phyloP scores from a whole-genome alignment of 37 sponge, comb jelly and placozoan species.

The Eunapius fragilis region DNA sequence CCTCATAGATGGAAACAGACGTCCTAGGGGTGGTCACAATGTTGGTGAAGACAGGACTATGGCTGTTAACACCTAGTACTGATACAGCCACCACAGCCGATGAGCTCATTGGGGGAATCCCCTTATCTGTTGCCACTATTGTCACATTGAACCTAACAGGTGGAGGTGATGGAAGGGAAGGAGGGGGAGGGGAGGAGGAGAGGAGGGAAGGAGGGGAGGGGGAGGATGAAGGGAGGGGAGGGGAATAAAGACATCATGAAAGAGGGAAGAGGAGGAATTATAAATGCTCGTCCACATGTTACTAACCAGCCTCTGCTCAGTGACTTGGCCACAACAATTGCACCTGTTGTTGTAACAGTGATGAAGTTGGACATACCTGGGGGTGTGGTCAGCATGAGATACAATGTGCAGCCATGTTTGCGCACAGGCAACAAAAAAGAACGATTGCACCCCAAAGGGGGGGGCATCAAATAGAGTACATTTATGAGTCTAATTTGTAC shows the following conservation, averaged over 20 bases:
- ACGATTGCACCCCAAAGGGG: too few relatives aligned
- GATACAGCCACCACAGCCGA: slow-evolving; percentile 26
- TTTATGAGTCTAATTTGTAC: background rate
- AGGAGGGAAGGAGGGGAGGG: background rate
- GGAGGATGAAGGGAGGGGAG: background rate
- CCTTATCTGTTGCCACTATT: slow-evolving; percentile 33
- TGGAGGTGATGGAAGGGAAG: background rate
- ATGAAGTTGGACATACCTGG: background rate
- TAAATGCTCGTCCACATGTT: background rate
- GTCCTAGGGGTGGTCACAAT: slow-evolving; percentile 11
- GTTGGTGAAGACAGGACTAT: slow-evolving; percentile 31
- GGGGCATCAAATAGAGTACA: too few relatives aligned
- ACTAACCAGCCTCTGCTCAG: background rate
- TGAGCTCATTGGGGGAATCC: slow-evolving; percentile 14
- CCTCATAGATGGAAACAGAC: slow-evolving; percentile 20
- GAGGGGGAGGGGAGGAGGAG: background rate
- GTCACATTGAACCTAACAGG: background rate
- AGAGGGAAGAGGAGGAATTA: background rate
- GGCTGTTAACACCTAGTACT: slow-evolving; percentile 47
- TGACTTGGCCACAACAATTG: background rate
- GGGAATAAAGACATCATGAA: background rate
- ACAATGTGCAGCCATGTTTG: too few relatives aligned
- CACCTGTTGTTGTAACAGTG: background rate
- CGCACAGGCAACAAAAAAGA: too few relatives aligned
- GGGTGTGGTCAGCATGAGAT: background rate